Conservation (phyloP, 2,797 vertebrate species). For the Esox masquinongy region DNA sequence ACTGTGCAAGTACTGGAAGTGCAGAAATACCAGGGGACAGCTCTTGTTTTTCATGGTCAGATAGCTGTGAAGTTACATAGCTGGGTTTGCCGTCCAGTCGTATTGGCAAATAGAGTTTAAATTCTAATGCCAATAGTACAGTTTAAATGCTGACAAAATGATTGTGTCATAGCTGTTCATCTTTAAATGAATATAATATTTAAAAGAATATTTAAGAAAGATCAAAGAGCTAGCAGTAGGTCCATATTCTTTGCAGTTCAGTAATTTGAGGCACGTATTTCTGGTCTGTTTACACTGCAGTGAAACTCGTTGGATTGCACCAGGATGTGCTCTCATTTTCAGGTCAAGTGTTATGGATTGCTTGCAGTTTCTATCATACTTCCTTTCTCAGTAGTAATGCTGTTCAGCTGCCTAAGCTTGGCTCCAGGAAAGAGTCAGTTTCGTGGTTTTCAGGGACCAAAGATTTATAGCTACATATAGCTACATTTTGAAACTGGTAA, state of each 20-base stretch:
- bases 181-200: neutral
- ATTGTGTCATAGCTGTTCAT: constrained; percentile 13
- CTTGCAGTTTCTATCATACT: neutral
- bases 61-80: neutral
- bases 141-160: neutral
- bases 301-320: neutral
- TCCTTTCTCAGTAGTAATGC: neutral
- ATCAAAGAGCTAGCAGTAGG: neutral
- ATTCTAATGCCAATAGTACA: neutral
- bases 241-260: neutral
- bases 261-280: constrained; percentile 3
- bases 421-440: neutral
- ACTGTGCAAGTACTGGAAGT: constrained; percentile 4
- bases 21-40: neutral
- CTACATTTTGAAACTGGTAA: too few species aligned
- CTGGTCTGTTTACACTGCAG: neutral
- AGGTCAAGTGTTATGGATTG: neutral
- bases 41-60: constrained; percentile 15
- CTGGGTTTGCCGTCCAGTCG: constrained; percentile 33
- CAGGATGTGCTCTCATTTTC: neutral
- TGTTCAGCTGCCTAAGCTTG: neutral
- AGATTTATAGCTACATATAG: neutral
- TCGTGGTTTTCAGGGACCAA: constrained; percentile 15
- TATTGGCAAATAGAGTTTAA: constrained; percentile 8
- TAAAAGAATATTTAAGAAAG: neutral